These are phyloP conservation scores for Drosophila picticornis DNA, from an alignment of 2,888 invertebrate species.

Conservation along the genomic window DNA sequence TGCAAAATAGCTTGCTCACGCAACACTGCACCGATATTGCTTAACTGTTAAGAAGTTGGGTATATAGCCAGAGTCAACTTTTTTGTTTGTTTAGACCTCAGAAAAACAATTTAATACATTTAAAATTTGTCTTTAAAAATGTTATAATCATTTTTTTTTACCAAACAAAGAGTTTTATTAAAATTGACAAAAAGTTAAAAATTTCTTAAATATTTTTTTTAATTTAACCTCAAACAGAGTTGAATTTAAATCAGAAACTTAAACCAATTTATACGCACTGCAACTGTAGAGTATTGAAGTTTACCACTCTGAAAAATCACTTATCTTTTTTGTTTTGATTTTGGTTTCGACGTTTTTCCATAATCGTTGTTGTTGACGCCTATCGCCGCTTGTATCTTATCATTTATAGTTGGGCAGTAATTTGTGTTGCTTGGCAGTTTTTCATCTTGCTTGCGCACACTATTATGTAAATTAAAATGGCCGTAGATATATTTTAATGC, in stretches of 20 bases:
- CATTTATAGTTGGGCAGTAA: conserved; percentile 23
- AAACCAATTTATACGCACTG: neutral
- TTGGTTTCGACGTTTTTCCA: conserved; percentile 25
- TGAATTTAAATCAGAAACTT: neutral
- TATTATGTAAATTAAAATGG: conserved; percentile 56
- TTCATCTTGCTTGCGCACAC: conserved; percentile 25
- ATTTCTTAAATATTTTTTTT: neutral
- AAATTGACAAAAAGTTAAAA: neutral
- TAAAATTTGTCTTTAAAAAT: neutral
- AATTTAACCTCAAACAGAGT: neutral
- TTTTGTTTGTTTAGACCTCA: neutral
- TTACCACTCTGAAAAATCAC: neutral
- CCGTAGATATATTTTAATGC: conserved; percentile 45
- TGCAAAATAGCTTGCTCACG: conserved; percentile 54
- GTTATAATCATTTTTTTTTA: neutral
- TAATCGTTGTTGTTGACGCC: conserved; percentile 14
- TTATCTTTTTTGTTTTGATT: conserved; percentile 25
- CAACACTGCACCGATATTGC: conserved; percentile 66
- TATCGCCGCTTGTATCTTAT: conserved; percentile 18
- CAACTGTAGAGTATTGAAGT: conserved; percentile 22
- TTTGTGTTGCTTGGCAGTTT: conserved; percentile 25
- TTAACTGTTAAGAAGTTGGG: conserved; percentile 9
- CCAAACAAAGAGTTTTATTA: rapidly evolving
- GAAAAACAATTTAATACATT: neutral
- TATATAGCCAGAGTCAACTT: conserved; percentile 11